These are phyloP conservation scores for Beaufortia kweichowensis DNA, from an alignment of 2,113 vertebrate genomes.

Conservation along the genomic window DNA sequence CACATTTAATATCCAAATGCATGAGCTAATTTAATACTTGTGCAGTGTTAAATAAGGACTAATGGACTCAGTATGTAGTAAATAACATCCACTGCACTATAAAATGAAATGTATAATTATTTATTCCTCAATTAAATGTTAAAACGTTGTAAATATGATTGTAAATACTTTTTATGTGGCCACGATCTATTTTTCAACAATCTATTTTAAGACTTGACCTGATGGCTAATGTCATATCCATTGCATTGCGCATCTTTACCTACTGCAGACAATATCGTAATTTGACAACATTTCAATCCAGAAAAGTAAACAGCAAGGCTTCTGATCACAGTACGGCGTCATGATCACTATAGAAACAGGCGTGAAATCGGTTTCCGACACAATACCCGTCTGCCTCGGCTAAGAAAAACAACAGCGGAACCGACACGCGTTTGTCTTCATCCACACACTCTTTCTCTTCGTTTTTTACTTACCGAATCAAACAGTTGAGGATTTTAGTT, in stretches of 20 bases:
- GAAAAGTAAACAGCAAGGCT: background rate
- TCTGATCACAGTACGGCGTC: background rate
- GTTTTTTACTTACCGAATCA: slow-evolving; percentile 32
- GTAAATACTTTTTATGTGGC: background rate
- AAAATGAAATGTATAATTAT: too few species aligned
- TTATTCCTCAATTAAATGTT: too few species aligned
- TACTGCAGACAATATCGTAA: background rate
- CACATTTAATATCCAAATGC: too few species aligned
- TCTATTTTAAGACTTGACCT: slow-evolving; percentile 24
- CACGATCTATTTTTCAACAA: slow-evolving; percentile 4
- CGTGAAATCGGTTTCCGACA: background rate
- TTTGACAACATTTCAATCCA: background rate
- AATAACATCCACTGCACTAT: background rate
- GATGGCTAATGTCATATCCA: slow-evolving; percentile 12
- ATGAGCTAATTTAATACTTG: background rate
- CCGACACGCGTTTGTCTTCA: background rate
- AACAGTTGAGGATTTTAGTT: background rate
- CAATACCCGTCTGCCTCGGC: background rate
- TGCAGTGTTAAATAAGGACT: background rate
- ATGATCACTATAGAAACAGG: background rate
- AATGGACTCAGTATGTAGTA: too few species aligned
- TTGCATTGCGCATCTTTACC: background rate
- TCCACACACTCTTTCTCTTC: background rate
- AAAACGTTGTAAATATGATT: background rate
- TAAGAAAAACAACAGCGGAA: slow-evolving; percentile 23